phyloP scores from a whole-genome alignment of 2,888 invertebrate genomes.

The Sarcophaga rosellei region DNA sequence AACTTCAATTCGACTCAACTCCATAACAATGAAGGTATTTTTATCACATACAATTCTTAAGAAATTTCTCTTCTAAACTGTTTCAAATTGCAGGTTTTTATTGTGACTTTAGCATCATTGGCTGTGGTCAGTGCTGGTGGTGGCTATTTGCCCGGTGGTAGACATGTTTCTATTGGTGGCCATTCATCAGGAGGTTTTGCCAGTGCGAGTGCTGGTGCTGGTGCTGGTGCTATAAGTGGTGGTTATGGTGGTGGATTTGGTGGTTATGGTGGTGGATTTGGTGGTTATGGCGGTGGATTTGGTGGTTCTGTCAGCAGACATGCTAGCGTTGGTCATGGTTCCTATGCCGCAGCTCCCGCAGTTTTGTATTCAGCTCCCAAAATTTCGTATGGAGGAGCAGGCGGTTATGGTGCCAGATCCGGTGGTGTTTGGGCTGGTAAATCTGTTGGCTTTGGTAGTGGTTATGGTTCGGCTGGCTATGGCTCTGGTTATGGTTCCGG shows the following conservation, averaged over 20 bases:
- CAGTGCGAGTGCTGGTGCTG: background rate
- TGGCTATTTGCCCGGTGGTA: conserved; percentile 44
- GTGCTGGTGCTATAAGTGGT: conserved; percentile 20
- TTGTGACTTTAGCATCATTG: conserved; percentile 32
- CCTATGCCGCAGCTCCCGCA: conserved; percentile 22
- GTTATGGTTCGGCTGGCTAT: conserved; percentile 80
- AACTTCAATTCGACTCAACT: background rate
- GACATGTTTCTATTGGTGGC: conserved; percentile 45
- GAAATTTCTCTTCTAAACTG: background rate
- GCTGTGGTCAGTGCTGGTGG: conserved; percentile 44
- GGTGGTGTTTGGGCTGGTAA: conserved; percentile 48
- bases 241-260: conserved; percentile 46
- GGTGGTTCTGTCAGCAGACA: conserved; percentile 81
- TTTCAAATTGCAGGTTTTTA: conserved; percentile 34
- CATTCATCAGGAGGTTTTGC: conserved; percentile 4
- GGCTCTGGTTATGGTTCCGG: conserved; percentile 81
- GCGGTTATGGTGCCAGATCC: conserved; percentile 32
- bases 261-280: conserved; percentile 11
- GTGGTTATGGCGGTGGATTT: conserved; percentile 85
- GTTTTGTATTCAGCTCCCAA: background rate
- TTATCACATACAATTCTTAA: background rate
- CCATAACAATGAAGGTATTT: conserved; percentile 42
- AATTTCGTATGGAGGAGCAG: conserved; percentile 23
- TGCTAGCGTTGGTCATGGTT: conserved; percentile 29
- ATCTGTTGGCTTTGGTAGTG: conserved; percentile 4